Conservation (phyloP, 2,797 vertebrate species). For the Glossophaga mutica region DNA sequence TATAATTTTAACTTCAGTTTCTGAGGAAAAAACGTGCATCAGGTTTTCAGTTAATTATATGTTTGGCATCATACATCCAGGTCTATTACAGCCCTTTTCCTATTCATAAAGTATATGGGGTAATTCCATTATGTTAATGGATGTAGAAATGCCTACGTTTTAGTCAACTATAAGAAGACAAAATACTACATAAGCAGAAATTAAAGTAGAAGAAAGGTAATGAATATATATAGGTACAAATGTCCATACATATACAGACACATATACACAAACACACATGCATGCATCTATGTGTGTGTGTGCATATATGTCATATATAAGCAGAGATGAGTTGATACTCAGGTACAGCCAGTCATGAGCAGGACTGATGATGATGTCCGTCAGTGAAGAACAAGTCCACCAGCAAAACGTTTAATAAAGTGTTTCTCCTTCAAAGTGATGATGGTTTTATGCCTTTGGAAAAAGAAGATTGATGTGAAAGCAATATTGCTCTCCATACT, state of each 20-base stretch:
- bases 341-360: not conserved
- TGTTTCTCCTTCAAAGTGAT: constrained; percentile 60
- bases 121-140: not conserved
- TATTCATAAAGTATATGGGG: not conserved
- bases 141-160: not conserved
- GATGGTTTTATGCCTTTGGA: constrained; percentile 39
- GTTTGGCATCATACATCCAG: not conserved
- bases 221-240: too few species aligned
- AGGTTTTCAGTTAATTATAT: not conserved
- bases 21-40: not conserved
- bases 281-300: not conserved
- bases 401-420: constrained; percentile 59
- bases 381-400: constrained; percentile 22
- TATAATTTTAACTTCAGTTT: not conserved
- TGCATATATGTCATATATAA: not conserved
- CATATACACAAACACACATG: not conserved
- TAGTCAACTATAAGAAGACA: not conserved
- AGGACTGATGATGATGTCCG: constrained; percentile 48
- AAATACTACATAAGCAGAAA: not conserved
- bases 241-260: not conserved
- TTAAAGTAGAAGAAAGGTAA: not conserved
- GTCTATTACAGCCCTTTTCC: not conserved
- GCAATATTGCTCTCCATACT: constrained; percentile 36
- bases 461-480: constrained; percentile 65
- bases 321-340: constrained; percentile 13